Conservation (phyloP, 2,888 invertebrate genomes). For the Fissipunctia ypsillon region DNA sequence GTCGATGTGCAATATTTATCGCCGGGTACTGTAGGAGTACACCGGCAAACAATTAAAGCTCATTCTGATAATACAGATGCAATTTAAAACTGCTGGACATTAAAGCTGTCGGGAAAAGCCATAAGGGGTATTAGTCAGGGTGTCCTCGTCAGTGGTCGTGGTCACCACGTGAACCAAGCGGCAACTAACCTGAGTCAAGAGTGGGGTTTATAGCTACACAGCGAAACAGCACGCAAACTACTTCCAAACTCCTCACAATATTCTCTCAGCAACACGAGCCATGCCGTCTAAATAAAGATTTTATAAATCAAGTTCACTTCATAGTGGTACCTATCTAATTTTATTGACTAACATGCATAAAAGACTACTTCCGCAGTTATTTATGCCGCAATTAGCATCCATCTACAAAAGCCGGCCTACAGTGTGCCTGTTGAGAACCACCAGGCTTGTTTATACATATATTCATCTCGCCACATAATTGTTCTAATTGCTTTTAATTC, state of each 20-base stretch:
- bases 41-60: not conserved
- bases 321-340: constrained; percentile 13
- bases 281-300: not conserved
- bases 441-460: constrained; percentile 48
- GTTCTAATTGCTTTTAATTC: constrained; percentile 56
- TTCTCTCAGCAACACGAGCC: not conserved
- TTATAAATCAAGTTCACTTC: constrained; percentile 7
- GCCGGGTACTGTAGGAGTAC: no score
- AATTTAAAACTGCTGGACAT: not conserved
- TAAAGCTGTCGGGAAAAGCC: not conserved
- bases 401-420: constrained; percentile 41
- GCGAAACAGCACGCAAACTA: no score
- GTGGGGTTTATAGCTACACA: no score
- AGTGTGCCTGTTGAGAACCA: constrained; percentile 25
- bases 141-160: not conserved
- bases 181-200: not conserved
- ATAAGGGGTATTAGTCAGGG: not conserved
- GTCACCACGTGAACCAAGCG: not conserved
- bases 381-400: constrained; percentile 14
- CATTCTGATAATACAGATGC: not conserved
- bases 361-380: constrained; percentile 44
- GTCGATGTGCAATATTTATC: no score
- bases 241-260: not conserved
- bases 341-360: constrained; percentile 27
- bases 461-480: constrained; percentile 46